phyloP scores from a whole-genome alignment of 2,113 vertebrate species.

The Glareola pratincola region DNA sequence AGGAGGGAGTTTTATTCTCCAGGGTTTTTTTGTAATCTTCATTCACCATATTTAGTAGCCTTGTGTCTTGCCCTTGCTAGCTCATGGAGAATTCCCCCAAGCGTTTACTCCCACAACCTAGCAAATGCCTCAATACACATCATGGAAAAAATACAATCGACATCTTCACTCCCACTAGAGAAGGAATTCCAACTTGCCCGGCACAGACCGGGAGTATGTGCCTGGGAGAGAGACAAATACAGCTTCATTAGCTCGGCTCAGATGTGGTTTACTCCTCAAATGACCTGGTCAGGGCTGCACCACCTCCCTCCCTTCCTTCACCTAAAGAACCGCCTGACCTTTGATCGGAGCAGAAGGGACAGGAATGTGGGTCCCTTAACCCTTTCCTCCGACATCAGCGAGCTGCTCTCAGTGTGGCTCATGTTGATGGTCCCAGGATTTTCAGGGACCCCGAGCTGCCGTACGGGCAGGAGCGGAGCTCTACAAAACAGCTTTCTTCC shows the following conservation, averaged over 20 bases:
- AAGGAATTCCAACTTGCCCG: constrained; percentile 66
- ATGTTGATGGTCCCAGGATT: neutral
- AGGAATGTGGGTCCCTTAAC: constrained; percentile 65
- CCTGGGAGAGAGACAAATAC: constrained; percentile 38
- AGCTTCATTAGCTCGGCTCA: constrained; percentile 53
- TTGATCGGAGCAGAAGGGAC: constrained; percentile 17
- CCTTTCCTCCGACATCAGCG: neutral
- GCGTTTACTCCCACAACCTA: constrained; percentile 67
- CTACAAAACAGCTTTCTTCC: neutral
- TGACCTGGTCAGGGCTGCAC: constrained; percentile 49
- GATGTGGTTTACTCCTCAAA: constrained; percentile 48
- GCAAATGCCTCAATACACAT: constrained; percentile 76
- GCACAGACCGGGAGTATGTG: constrained; percentile 45
- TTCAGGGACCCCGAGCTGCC: neutral
- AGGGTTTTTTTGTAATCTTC: constrained; percentile 5
- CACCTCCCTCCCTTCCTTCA: constrained; percentile 64
- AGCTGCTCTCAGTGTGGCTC: neutral
- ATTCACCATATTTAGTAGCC: constrained; percentile 60
- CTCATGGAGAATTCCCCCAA: constrained; percentile 70
- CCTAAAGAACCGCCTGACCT: constrained; percentile 64
- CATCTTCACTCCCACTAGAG: constrained; percentile 75
- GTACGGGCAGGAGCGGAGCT: neutral
- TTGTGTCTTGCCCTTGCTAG: constrained; percentile 63
- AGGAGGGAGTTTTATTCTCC: constrained; percentile 28
- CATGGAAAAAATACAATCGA: constrained; percentile 71